Conservation (phyloP, 2,888 invertebrate species). For the Aquatica leii region DNA sequence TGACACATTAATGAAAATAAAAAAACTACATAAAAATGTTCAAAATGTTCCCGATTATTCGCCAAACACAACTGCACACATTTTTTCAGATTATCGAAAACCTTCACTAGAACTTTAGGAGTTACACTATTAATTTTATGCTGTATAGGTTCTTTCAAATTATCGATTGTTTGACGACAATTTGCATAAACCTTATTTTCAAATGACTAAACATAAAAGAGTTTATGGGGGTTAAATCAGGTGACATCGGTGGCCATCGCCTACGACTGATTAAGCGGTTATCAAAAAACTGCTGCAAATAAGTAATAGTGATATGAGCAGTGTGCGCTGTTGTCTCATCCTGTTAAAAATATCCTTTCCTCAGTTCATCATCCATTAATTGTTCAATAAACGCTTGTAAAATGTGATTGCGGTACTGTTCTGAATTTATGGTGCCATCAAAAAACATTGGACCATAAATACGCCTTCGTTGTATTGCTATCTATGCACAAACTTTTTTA, state of each 20-base stretch:
- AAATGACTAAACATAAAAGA: neutral
- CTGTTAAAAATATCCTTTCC: constrained; percentile 67
- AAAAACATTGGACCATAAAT: neutral
- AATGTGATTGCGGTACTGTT: neutral
- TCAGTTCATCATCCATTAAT: constrained; percentile 60
- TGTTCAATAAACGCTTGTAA: neutral
- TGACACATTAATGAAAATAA: too few relatives aligned
- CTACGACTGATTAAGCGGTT: neutral
- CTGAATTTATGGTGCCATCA: neutral
- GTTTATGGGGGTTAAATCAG: neutral
- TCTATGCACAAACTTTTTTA: neutral
- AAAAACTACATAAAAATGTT: too few relatives aligned
- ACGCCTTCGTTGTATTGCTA: neutral
- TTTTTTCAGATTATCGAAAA: too few relatives aligned
- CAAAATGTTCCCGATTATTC: too few relatives aligned
- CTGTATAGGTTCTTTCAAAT: too few relatives aligned
- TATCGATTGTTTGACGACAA: neutral
- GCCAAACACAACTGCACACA: too few relatives aligned
- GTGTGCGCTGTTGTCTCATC: constrained; percentile 64
- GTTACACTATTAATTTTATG: too few relatives aligned
- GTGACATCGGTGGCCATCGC: neutral
- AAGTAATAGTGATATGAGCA: constrained; percentile 55
- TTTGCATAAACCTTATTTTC: neutral
- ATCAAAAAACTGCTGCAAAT: neutral
- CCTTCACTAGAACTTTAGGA: too few relatives aligned